These are phyloP conservation scores for Orbicella faveolata DNA, from an alignment of 64 coral and sea anemone genomes.

Conservation along the genomic window DNA sequence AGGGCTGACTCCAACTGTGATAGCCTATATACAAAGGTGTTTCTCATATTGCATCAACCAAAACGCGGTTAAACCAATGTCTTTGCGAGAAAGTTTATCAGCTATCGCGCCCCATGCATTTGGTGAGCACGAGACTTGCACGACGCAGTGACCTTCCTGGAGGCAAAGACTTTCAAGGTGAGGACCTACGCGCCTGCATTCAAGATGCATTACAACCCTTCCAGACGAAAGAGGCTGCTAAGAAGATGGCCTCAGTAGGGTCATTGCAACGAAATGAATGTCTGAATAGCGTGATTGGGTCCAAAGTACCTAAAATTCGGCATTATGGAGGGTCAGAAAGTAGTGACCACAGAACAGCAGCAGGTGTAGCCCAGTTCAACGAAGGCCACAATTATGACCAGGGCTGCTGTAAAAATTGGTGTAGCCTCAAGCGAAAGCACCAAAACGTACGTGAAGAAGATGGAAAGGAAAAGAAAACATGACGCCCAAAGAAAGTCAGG, in stretches of 20 bases:
- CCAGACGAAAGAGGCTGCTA: neutral
- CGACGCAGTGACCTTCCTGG: conserved; percentile 36
- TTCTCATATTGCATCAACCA: conserved; percentile 27
- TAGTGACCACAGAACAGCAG: neutral
- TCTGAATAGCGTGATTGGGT: neutral
- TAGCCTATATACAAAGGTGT: conserved; percentile 12
- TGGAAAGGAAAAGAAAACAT: too few relatives aligned
- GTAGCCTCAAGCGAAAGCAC: too few relatives aligned
- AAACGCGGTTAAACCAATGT: neutral
- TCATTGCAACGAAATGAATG: neutral
- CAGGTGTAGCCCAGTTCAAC: neutral
- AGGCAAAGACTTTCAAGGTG: conserved; percentile 16
- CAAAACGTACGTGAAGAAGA: too few relatives aligned
- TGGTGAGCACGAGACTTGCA: conserved; percentile 50
- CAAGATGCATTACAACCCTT: too few relatives aligned
- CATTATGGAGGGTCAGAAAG: neutral
- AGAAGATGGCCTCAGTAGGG: neutral
- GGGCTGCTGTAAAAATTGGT: too few relatives aligned
- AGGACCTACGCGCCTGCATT: conserved; percentile 1
- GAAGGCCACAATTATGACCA: neutral
- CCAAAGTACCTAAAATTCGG: neutral
- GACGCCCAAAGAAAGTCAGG: too few relatives aligned
- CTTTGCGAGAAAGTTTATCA: neutral
- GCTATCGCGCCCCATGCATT: conserved; percentile 27
- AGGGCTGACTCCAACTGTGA: conserved; percentile 29